Evolutionary conservation across 1,140 invertebrate species (phyloP).

Genomic region (Pentalonia nigronervosa): DNA sequence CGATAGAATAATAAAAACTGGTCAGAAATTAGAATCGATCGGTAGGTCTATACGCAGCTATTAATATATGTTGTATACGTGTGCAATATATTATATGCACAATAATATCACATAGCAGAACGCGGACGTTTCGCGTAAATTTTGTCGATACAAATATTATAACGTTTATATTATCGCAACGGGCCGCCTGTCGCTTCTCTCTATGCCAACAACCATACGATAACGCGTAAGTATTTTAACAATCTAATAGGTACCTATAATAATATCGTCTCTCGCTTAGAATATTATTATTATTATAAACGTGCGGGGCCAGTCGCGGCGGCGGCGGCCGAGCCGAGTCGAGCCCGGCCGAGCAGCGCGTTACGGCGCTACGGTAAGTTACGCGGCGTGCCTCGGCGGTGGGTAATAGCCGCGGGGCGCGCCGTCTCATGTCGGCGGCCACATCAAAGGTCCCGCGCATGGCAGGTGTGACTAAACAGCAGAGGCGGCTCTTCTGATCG

Average conservation of each 20-base stretch:
- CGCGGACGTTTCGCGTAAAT: too few relatives aligned
- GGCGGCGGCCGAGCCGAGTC: background rate
- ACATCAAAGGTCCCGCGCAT: constrained; percentile 59
- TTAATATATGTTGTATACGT: too few relatives aligned
- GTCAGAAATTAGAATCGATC: background rate
- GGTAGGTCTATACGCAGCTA: too few relatives aligned
- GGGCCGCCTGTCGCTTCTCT: too few relatives aligned
- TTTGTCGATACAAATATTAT: too few relatives aligned
- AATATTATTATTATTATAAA: background rate
- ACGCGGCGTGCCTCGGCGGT: constrained; percentile 58
- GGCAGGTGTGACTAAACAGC: constrained; percentile 60
- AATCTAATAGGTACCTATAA: too few relatives aligned
- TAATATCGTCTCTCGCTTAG: too few relatives aligned
- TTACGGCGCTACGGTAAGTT: constrained; percentile 59
- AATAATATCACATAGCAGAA: too few relatives aligned
- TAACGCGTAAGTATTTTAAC: too few relatives aligned
- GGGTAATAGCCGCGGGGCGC: constrained; percentile 58
- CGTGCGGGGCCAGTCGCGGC: background rate
- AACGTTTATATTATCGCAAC: too few relatives aligned
- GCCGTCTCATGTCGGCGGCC: constrained; percentile 57
- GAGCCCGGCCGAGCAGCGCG: background rate
- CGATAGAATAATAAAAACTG: background rate
- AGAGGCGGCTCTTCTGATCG: constrained; percentile 59
- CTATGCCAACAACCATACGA: too few relatives aligned
- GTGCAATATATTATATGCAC: too few relatives aligned